Base-by-base conservation (phyloP, 92 coral and sea anemone species). In the Porites cylindrica region DNA sequence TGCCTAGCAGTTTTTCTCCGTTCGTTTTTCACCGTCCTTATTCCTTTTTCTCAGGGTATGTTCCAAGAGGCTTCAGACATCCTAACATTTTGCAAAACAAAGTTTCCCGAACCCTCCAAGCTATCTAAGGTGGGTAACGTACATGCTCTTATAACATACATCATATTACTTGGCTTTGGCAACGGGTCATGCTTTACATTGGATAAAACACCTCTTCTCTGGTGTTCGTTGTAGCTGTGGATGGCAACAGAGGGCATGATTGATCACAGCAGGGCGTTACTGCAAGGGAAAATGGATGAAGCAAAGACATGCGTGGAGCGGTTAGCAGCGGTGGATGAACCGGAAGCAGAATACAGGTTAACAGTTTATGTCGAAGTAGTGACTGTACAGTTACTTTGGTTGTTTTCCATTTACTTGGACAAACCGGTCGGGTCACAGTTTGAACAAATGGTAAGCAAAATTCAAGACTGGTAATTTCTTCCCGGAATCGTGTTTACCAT, bases 301-400 rank as follows among this genome's bases (percentile, higher is more conserved):
- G 96, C 98, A 60, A 78, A 89, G 72, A 85, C 86, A 29, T 89
- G 92, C 66, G 96, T 87, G 1, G 72, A 88, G 54, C 87, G 91
- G 69, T 81, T 95, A 14, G 88, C 90, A 12, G 95, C 94, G 10
- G 72, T 92, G 64, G 98, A 95, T 70, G 86, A 78, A 50, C 19
- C 82, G 52, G 96, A 95, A 53, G 91, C 98, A 20, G 78, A 82
- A 17, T 95, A 91, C 91, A 91, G 96, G 98, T 95, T 68, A 14
- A 2, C 8, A 6, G 10, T 8, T 70, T 12, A 10, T 56, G 61
- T 56, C 61, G 47, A 38, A 38, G 4, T 38, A 38, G 47, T 56
- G 16, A 56, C 61, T 56, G 16, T 56, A 56, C 16, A 56, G 13
- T 10, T 56, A 4, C 16, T 54, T 10, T 54, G 60, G 14, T 54